Evolutionary conservation across 1,140 invertebrate species (phyloP).

Genomic region (Pogonus chalceus): DNA sequence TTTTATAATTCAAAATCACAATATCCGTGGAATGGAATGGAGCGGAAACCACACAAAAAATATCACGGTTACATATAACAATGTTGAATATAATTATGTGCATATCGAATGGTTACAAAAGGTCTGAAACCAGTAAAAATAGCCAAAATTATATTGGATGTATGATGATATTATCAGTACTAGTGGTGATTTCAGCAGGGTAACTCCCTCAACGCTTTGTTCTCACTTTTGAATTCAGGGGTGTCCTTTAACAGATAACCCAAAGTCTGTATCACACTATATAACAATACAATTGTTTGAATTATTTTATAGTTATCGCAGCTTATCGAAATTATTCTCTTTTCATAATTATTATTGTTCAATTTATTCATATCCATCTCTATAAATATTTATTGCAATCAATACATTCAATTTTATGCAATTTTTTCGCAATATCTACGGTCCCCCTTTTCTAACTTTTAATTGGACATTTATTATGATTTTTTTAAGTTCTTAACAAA

Average conservation of each 20-base stretch:
- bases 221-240: conserved; percentile 7
- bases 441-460: too few species aligned
- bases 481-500: neutral
- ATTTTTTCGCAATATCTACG: too few species aligned
- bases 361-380: too few species aligned
- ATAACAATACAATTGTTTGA: neutral
- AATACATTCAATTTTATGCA: too few species aligned
- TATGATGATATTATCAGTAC: neutral
- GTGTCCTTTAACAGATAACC: neutral
- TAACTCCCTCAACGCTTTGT: neutral
- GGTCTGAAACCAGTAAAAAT: neutral
- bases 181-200: conserved; percentile 2
- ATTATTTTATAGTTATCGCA: too few species aligned
- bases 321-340: too few species aligned
- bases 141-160: neutral
- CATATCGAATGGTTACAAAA: neutral
- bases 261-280: neutral
- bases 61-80: too few species aligned
- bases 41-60: neutral
- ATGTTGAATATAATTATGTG: neutral
- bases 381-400: too few species aligned
- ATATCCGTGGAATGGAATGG: neutral
- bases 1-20: neutral
- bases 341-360: too few species aligned
- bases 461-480: neutral